Conservation (phyloP, 2,888 invertebrate genomes). For the Chirona hameri region DNA sequence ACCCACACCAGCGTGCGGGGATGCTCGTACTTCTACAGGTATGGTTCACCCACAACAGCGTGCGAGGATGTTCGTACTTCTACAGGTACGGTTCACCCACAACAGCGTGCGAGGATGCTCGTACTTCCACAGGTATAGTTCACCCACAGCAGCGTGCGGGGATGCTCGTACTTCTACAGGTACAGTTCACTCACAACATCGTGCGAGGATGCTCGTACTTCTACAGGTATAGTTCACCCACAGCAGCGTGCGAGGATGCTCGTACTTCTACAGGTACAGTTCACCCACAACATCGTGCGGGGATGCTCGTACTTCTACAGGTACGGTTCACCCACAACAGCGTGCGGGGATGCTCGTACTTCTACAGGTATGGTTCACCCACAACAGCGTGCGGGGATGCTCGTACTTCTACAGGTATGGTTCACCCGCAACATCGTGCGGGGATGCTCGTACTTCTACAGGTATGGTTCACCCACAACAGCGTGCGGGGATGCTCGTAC, state of each 20-base stretch:
- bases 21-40: too few species aligned
- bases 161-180: slow-evolving; percentile 99
- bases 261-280: slow-evolving; percentile 88
- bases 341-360: slow-evolving; percentile 99
- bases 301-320: too few species aligned
- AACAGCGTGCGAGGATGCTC: too few species aligned
- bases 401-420: too few species aligned
- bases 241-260: slow-evolving; percentile 99
- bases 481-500: too few species aligned
- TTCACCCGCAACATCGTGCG: slow-evolving; percentile 99
- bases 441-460: slow-evolving; percentile 99
- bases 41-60: slow-evolving; percentile 99
- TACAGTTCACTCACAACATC: slow-evolving; percentile 41
- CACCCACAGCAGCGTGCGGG: slow-evolving; percentile 98
- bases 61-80: slow-evolving; percentile 99
- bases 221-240: too few species aligned
- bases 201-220: too few species aligned
- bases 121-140: too few species aligned
- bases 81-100: slow-evolving; percentile 62
- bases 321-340: slow-evolving; percentile 99
- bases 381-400: background rate
- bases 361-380: slow-evolving; percentile 68
- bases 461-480: slow-evolving; percentile 46
- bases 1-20: background rate
- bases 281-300: background rate